Evolutionary conservation across 1,140 invertebrate species (phyloP).

Genomic region (Diorhabda sublineata): DNA sequence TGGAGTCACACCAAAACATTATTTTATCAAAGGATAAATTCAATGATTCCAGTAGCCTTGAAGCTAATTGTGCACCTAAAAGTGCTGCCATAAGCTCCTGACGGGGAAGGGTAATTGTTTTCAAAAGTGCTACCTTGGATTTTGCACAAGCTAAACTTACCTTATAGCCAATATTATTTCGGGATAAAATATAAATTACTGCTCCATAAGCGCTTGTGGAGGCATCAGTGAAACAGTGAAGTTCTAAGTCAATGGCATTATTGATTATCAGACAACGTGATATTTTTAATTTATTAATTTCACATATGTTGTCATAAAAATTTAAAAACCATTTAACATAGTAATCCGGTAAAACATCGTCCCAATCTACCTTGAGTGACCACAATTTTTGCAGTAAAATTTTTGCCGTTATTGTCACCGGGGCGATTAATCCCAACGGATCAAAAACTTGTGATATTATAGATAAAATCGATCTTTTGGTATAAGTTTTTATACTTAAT

Average conservation of each 20-base stretch:
- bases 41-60: slow-evolving; percentile 18
- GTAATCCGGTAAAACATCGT: slow-evolving; percentile 21
- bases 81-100: slow-evolving; percentile 31
- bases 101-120: slow-evolving; percentile 37
- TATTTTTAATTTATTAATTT: slow-evolving; percentile 10
- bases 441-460: slow-evolving; percentile 41
- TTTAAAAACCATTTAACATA: slow-evolving; percentile 8
- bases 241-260: slow-evolving; percentile 14
- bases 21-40: slow-evolving; percentile 17
- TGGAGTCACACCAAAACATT: slow-evolving; percentile 47
- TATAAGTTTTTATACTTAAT: background rate
- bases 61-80: slow-evolving; percentile 25
- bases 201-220: slow-evolving; percentile 39
- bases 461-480: slow-evolving; percentile 28
- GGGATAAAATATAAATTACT: slow-evolving; percentile 34
- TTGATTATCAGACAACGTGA: slow-evolving; percentile 5
- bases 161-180: slow-evolving; percentile 12
- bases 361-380: slow-evolving; percentile 26
- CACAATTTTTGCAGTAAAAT: slow-evolving; percentile 50
- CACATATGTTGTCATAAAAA: slow-evolving; percentile 16
- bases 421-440: slow-evolving; percentile 45
- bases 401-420: slow-evolving; percentile 46
- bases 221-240: slow-evolving; percentile 42
- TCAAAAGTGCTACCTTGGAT: slow-evolving; percentile 38
- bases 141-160: slow-evolving; percentile 35